Evolutionary conservation across 2,797 vertebrate species (phyloP).

Genomic region (Catostomus latipinnis): DNA sequence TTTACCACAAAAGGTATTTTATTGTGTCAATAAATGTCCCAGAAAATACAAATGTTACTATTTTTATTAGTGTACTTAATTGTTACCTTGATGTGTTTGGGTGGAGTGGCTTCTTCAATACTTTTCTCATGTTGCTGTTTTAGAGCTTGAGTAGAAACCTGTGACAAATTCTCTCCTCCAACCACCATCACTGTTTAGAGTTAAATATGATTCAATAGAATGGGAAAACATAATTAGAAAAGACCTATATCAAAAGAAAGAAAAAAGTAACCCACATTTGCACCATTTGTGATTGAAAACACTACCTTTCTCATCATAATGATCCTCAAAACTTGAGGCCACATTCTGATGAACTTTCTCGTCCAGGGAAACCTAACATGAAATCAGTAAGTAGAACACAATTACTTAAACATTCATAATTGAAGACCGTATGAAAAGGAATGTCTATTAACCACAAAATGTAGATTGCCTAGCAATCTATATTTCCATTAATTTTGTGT

Average conservation of each 20-base stretch:
- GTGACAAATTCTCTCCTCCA: constrained; percentile 86
- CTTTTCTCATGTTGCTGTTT: constrained; percentile 94
- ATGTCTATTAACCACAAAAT: neutral
- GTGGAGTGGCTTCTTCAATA: constrained; percentile 78
- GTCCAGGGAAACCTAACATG: constrained; percentile 73
- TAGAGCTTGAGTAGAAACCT: constrained; percentile 90
- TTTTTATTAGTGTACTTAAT: constrained; percentile 71
- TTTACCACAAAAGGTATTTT: neutral
- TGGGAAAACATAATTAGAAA: neutral
- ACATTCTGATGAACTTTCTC: constrained; percentile 73
- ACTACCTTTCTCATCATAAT: constrained; percentile 80
- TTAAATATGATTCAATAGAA: neutral
- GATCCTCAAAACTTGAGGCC: constrained; percentile 73
- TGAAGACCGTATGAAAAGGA: neutral
- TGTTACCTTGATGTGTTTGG: constrained; percentile 93
- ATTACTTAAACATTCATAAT: neutral
- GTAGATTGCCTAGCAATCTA: neutral
- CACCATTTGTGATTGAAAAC: too few species aligned
- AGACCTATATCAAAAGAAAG: neutral
- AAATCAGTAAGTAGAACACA: constrained; percentile 47
- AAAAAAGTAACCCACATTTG: neutral
- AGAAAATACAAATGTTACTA: neutral
- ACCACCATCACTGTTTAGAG: constrained; percentile 75
- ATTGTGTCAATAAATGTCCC: neutral
- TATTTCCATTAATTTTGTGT: neutral